These are phyloP conservation scores for Typhlichthys eigenmanni DNA, from an alignment of 2,797 vertebrate species.

Conservation along the genomic window DNA sequence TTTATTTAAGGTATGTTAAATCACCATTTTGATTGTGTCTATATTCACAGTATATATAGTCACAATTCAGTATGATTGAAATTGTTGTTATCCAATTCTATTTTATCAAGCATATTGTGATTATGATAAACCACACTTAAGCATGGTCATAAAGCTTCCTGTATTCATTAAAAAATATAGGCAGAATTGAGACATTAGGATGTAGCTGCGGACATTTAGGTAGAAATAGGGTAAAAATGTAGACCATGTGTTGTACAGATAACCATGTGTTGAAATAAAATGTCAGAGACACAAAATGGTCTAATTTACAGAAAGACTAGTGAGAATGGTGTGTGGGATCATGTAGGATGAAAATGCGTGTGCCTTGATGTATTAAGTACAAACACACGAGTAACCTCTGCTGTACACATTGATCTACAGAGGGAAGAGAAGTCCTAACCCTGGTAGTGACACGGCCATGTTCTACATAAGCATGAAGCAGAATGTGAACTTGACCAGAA, in stretches of 20 bases:
- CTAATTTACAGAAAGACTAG: conserved; percentile 4
- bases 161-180: too few relatives aligned
- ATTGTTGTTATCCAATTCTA: too few relatives aligned
- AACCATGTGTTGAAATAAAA: conserved; percentile 11
- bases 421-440: conserved; percentile 24
- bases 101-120: too few relatives aligned
- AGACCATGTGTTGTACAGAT: conserved; percentile 8
- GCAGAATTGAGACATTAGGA: too few relatives aligned
- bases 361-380: not conserved
- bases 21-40: too few relatives aligned
- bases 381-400: not conserved
- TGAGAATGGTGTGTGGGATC: conserved; percentile 18
- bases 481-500: too few relatives aligned
- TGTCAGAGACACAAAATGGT: not conserved
- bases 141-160: too few relatives aligned
- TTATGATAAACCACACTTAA: too few relatives aligned
- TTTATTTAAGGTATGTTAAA: too few relatives aligned
- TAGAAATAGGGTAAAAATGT: not conserved
- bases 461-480: not conserved
- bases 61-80: too few relatives aligned
- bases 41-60: too few relatives aligned
- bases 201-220: not conserved
- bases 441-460: not conserved
- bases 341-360: too few relatives aligned
- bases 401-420: not conserved